Evolutionary conservation across 2,888 invertebrate species (phyloP), one percentile per base, ranked within the genome.

Genomic region (Tetragonula carbonaria): DNA sequence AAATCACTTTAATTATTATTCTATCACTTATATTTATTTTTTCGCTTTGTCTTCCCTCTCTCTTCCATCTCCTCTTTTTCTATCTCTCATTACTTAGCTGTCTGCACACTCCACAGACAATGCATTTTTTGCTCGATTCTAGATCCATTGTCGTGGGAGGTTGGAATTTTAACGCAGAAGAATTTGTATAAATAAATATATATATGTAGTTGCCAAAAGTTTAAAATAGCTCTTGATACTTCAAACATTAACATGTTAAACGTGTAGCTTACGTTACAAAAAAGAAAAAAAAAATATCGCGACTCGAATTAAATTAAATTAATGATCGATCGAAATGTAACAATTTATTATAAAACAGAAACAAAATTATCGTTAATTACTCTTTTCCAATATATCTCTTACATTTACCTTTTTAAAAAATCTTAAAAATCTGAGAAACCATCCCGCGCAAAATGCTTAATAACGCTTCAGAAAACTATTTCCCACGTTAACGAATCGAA

Each of bases 401-500:
- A 13, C 23, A n/a, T 50, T 23, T 68, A 51, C 28, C 23, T 18
- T 28, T 28, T 16, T 0, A 18, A 33, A n/a, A n/a, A 33, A 18
- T 13, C 21, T 21, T 4, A 8, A 74, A 8, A 74, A 23, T 53
- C 16, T n/a, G 38, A 16, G 28, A 28, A 55, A 28, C 2, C 51
- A 63, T 62, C 16, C 21, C 2, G 8, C 5, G 75, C 68, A 66
- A 33, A 75, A 84, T 79, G 51, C 76, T 71, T 68, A 55, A 84
- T 63, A 77, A 68, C 55, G 51, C 84, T 76, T 62, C 67, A 23
- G 50, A 62, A 77, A 73, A 62, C 28, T 86, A 92, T 94, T 94
- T 94, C 94, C 94, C 94, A 94, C 94, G 94, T 94, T 94, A 93
- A 94, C 93, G 57, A 59, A 93, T 93, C 91, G 91, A 86, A 92